These are phyloP conservation scores for Cetoscarus ocellatus DNA, from an alignment of 2,797 vertebrate species.

Conservation along the genomic window DNA sequence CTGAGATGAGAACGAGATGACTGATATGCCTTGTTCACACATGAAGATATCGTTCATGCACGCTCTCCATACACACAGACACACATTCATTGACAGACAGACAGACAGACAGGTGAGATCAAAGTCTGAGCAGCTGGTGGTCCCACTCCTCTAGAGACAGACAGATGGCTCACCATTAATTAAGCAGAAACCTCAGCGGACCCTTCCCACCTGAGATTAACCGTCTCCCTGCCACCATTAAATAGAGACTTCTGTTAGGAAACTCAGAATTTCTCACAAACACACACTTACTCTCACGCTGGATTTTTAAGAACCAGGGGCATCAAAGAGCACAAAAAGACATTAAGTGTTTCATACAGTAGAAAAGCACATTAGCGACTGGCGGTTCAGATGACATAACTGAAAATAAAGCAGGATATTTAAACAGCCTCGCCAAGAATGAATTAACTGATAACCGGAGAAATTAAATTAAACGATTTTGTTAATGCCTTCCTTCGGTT, in stretches of 20 bases:
- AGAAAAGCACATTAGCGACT: slow-evolving; percentile 29
- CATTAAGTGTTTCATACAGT: slow-evolving; percentile 34
- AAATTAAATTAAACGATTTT: slow-evolving; percentile 52
- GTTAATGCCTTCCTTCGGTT: slow-evolving; percentile 40
- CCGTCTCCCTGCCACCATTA: slow-evolving; percentile 44
- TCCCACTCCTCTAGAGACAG: slow-evolving; percentile 66
- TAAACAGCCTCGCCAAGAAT: slow-evolving; percentile 37
- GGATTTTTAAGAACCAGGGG: slow-evolving; percentile 12
- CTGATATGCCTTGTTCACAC: slow-evolving; percentile 13
- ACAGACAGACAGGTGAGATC: slow-evolving; percentile 73
- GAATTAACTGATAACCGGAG: slow-evolving; percentile 48
- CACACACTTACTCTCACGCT: slow-evolving; percentile 13
- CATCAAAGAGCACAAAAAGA: slow-evolving; percentile 32
- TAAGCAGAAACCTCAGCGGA: slow-evolving; percentile 77
- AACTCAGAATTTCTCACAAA: slow-evolving; percentile 15
- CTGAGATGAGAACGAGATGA: slow-evolving; percentile 45
- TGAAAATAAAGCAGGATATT: slow-evolving; percentile 47
- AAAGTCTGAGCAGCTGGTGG: slow-evolving; percentile 79
- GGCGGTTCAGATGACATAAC: slow-evolving; percentile 29
- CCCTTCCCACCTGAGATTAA: slow-evolving; percentile 69
- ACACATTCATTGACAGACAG: slow-evolving; percentile 16
- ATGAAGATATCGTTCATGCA: not conserved
- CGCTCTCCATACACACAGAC: slow-evolving; percentile 7
- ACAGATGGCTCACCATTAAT: slow-evolving; percentile 83
- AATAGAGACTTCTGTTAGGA: slow-evolving; percentile 55